Evolutionary conservation across 1,140 invertebrate genomes (phyloP).

Genomic region (Zaprionus davidi): DNA sequence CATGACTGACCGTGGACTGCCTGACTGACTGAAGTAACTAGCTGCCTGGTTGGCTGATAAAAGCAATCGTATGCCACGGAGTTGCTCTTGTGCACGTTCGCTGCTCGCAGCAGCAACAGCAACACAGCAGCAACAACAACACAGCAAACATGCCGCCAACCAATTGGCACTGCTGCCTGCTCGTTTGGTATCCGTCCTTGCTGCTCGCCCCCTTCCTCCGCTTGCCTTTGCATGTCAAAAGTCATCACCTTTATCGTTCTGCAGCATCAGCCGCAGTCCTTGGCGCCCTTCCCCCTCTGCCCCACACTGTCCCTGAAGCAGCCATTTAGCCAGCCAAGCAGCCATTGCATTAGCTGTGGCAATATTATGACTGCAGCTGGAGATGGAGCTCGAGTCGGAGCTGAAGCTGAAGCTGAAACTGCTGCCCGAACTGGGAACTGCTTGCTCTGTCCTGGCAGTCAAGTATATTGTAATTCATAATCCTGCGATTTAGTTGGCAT

Average conservation of each 20-base stretch:
- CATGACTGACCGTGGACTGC: conserved; percentile 36
- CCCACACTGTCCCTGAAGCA: conserved; percentile 9
- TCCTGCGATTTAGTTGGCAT: conserved; percentile 74
- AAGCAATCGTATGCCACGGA: conserved; percentile 52
- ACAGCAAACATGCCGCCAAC: conserved; percentile 61
- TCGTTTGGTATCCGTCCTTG: too few species aligned
- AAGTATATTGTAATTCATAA: conserved; percentile 81
- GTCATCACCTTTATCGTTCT: conserved; percentile 75
- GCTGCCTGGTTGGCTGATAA: conserved; percentile 53
- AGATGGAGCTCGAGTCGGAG: conserved; percentile 6
- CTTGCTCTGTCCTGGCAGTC: conserved; percentile 44
- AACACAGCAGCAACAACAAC: conserved; percentile 4
- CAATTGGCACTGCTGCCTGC: conserved; percentile 51
- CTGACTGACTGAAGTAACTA: conserved; percentile 39
- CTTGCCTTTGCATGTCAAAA: conserved; percentile 70
- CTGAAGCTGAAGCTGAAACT: not conserved
- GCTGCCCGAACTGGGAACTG: not conserved
- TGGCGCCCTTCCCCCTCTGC: conserved; percentile 11
- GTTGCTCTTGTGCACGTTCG: conserved; percentile 69
- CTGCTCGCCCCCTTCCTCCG: not conserved
- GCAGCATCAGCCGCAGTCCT: conserved; percentile 29
- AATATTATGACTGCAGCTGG: conserved; percentile 75
- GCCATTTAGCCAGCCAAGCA: conserved; percentile 61
- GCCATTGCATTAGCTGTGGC: conserved; percentile 69
- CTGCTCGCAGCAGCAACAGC: conserved; percentile 9